Conservation (phyloP, 2,888 invertebrate genomes). For the Himalopsyche japonica region DNA sequence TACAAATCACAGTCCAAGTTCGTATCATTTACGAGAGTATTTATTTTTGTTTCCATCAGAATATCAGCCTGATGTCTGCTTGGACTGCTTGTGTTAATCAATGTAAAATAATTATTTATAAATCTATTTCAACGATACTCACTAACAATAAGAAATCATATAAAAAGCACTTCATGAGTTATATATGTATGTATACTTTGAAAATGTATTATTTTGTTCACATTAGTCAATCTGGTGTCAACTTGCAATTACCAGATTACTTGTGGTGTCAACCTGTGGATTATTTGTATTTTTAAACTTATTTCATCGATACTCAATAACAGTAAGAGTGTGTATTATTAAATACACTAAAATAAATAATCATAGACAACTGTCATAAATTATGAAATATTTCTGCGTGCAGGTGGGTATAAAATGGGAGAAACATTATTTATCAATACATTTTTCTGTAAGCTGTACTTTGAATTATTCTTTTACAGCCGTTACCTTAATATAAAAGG, state of each 20-base stretch:
- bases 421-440: not conserved
- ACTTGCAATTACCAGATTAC: not conserved
- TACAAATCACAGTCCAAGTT: not conserved
- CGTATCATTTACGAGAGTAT: not conserved
- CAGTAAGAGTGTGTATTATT: not conserved
- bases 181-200: not conserved
- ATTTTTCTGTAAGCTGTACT: no score
- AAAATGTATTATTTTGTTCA: not conserved
- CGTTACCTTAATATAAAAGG: no score
- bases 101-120: not conserved
- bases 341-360: not conserved
- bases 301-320: not conserved
- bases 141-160: constrained; percentile 3
- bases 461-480: no score
- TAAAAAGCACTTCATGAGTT: not conserved
- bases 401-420: not conserved
- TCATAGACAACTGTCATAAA: not conserved
- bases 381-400: not conserved
- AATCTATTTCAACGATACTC: constrained; percentile 3
- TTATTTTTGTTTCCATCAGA: not conserved
- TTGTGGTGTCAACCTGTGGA: not conserved
- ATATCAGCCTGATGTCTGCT: not conserved
- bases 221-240: not conserved
- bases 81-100: not conserved
- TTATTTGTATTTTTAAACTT: not conserved